phyloP scores from a whole-genome alignment of 2,113 vertebrate genomes.

The Triplophysa dalaica region DNA sequence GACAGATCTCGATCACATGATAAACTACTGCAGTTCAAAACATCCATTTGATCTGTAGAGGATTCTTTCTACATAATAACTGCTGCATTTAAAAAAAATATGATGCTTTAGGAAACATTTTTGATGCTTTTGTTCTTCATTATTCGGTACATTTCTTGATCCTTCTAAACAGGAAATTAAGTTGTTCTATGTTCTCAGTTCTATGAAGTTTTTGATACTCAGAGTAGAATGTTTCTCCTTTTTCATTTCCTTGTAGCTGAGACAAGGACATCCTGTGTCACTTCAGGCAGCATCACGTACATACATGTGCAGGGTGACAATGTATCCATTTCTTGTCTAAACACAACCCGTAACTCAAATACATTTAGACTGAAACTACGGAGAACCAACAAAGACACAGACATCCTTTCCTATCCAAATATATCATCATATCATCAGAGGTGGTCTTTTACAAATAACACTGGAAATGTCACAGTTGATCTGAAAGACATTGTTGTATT shows the following conservation, averaged over 20 bases:
- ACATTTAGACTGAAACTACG: neutral
- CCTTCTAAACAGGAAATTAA: no score
- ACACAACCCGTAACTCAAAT: neutral
- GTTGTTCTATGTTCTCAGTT: neutral
- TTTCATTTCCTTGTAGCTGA: neutral
- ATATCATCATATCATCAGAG: neutral
- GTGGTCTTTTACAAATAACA: conserved; percentile 7
- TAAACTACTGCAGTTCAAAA: no score
- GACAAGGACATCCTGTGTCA: neutral
- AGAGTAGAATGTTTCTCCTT: neutral
- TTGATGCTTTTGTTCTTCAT: no score
- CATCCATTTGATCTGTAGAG: no score
- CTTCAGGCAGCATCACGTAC: neutral
- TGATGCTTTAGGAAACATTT: no score
- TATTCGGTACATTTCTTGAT: no score
- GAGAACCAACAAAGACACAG: neutral
- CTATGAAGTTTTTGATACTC: neutral
- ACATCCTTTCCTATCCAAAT: neutral
- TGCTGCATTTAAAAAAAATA: no score
- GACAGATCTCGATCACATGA: no score
- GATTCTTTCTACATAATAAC: no score
- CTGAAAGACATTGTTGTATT: neutral
- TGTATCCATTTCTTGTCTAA: conserved; percentile 5
- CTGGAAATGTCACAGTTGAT: neutral
- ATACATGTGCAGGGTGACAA: neutral